These are phyloP conservation scores for Chamaea fasciata DNA, from an alignment of 2,113 vertebrate genomes.

Conservation along the genomic window DNA sequence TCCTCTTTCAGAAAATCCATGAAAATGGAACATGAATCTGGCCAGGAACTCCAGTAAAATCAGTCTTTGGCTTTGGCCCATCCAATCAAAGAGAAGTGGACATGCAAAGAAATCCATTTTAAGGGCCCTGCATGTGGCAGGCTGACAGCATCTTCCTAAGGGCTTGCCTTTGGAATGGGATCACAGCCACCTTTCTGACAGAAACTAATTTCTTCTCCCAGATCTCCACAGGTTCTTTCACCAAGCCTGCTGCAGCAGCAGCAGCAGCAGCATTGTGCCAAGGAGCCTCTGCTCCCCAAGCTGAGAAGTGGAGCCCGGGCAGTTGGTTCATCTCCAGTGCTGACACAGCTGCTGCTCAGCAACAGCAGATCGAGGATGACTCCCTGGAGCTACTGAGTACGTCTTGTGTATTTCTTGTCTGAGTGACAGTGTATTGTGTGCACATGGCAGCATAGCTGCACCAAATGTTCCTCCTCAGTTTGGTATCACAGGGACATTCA, in stretches of 20 bases:
- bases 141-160: no score
- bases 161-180: no score
- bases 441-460: no score
- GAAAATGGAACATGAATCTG: neutral
- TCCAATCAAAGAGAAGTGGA: neutral
- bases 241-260: slow-evolving; percentile 79
- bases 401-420: no score
- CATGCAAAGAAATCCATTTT: no score
- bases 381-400: no score
- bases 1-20: neutral
- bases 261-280: slow-evolving; percentile 48
- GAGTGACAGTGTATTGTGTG: no score
- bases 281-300: slow-evolving; percentile 81
- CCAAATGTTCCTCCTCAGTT: no score
- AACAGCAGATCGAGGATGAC: slow-evolving; percentile 84
- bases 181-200: no score
- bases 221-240: slow-evolving; percentile 90
- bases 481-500: no score
- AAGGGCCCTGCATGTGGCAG: no score
- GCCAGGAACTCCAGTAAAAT: no score
- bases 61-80: neutral
- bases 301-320: slow-evolving; percentile 84
- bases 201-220: slow-evolving; percentile 24
- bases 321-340: slow-evolving; percentile 77
- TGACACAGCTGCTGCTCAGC: neutral